These are phyloP conservation scores for Acleris literana DNA, from an alignment of 2,888 invertebrate genomes.

Conservation along the genomic window DNA sequence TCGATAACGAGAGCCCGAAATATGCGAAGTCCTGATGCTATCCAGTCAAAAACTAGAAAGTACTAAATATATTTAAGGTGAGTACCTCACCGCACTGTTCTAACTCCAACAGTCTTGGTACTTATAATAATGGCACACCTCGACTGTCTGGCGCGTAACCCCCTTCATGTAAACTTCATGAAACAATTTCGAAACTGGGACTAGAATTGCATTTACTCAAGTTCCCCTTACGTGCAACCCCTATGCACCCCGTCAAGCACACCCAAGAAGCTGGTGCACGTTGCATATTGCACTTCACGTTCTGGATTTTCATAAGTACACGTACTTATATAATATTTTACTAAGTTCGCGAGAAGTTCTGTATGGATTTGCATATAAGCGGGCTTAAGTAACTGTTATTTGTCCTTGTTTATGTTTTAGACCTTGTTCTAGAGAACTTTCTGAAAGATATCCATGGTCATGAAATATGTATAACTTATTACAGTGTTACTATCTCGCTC, in stretches of 20 bases:
- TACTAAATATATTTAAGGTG: no score
- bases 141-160: background rate
- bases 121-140: background rate
- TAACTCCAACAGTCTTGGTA: no score
- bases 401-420: background rate
- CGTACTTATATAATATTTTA: conserved; percentile 30
- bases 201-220: conserved; percentile 26
- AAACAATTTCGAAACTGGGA: conserved; percentile 23
- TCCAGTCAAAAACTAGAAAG: no score
- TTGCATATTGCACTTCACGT: conserved; percentile 22
- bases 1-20: no score
- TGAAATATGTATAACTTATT: no score
- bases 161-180: conserved; percentile 16
- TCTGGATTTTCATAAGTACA: conserved; percentile 34
- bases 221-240: conserved; percentile 18
- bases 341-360: conserved; percentile 21
- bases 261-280: conserved; percentile 7
- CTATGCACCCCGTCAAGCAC: conserved; percentile 33
- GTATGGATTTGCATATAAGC: conserved; percentile 27
- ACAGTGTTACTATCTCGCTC: no score
- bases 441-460: no score
- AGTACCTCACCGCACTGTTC: no score
- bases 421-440: background rate
- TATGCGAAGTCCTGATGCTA: no score
- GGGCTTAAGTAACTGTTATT: conserved; percentile 7